Percentiles rank a stretch among this genome's conserved stretches.
These are phyloP conservation scores for Cheilosia variabilis DNA, from an alignment of 2,888 invertebrate species.

Conservation along the genomic window DNA sequence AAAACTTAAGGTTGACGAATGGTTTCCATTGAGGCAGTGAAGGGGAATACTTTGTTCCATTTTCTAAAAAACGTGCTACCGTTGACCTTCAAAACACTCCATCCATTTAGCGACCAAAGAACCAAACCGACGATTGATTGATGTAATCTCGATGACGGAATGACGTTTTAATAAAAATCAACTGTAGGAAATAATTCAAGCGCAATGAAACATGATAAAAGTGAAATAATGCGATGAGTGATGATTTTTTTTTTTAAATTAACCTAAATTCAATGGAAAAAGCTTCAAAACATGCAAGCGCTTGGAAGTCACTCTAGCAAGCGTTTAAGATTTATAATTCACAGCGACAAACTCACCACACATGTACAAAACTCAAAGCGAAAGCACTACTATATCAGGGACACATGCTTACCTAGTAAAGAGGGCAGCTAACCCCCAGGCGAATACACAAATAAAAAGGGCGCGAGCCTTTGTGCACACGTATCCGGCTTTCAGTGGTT, in stretches of 20 bases:
- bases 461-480: constrained; percentile 95
- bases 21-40: neutral
- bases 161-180: constrained; percentile 55
- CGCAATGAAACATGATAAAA: constrained; percentile 43
- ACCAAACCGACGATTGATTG: constrained; percentile 52
- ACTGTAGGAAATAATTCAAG: constrained; percentile 22
- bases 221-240: constrained; percentile 45
- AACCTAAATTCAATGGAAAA: constrained; percentile 10
- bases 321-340: constrained; percentile 10
- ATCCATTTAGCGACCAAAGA: constrained; percentile 12
- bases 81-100: constrained; percentile 2
- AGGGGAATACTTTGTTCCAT: neutral
- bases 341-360: constrained; percentile 5
- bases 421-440: constrained; percentile 93
- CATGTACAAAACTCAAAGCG: neutral
- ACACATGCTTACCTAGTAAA: constrained; percentile 90
- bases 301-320: neutral
- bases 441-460: constrained; percentile 91
- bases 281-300: neutral
- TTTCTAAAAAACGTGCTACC: neutral
- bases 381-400: constrained; percentile 17
- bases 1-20: neutral
- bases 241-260: constrained; percentile 24
- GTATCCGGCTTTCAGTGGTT: constrained; percentile 94
- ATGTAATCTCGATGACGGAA: constrained; percentile 51